These are phyloP conservation scores for Botia almorhae DNA, from an alignment of 2,797 vertebrate species.

Conservation along the genomic window DNA sequence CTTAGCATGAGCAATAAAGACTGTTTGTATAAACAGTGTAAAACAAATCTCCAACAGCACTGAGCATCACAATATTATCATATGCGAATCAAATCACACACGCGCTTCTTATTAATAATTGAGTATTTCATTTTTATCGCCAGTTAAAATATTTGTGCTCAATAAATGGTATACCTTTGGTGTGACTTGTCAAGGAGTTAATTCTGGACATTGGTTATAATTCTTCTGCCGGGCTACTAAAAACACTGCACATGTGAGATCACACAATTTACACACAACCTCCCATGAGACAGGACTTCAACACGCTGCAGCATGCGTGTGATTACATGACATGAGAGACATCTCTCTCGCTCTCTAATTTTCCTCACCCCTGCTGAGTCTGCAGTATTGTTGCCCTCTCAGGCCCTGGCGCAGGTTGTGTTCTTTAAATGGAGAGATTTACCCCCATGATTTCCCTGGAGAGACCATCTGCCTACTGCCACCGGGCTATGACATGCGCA, in stretches of 20 bases:
- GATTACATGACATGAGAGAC: constrained; percentile 39
- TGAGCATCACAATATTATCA: no score
- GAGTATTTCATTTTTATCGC: neutral
- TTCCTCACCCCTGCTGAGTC: constrained; percentile 54
- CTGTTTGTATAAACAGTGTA: no score
- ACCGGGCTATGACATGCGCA: constrained; percentile 50
- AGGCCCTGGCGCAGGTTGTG: constrained; percentile 57
- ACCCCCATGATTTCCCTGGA: constrained; percentile 66
- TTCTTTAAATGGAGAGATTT: constrained; percentile 71
- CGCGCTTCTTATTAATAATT: neutral
- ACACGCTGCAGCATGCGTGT: neutral
- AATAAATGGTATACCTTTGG: neutral
- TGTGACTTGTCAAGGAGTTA: no score
- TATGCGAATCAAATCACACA: no score
- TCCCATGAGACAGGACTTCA: constrained; percentile 3
- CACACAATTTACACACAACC: constrained; percentile 20
- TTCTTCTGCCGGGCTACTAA: neutral
- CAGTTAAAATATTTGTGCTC: neutral
- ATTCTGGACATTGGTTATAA: neutral
- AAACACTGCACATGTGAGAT: neutral
- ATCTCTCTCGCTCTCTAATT: neutral
- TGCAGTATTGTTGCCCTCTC: constrained; percentile 33
- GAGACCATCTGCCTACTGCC: constrained; percentile 69
- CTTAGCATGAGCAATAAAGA: no score
- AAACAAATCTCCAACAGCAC: no score